These are phyloP conservation scores for Cephalopachus bancanus DNA, from an alignment of 2,797 vertebrate genomes.

Conservation along the genomic window DNA sequence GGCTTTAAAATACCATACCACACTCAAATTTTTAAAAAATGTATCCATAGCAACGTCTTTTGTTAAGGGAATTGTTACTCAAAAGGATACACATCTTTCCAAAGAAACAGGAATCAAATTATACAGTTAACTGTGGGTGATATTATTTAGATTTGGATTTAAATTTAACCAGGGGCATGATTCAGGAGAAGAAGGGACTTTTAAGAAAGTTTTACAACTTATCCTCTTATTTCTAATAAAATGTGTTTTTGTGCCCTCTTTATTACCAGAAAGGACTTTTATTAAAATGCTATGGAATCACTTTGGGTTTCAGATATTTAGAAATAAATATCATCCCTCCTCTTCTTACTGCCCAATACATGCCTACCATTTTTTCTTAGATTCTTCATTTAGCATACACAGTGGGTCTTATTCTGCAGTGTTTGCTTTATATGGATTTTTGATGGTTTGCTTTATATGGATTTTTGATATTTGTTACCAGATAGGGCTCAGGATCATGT, in stretches of 20 bases:
- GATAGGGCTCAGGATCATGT: neutral
- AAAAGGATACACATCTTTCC: constrained; percentile 75
- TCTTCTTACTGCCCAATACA: neutral
- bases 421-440: neutral
- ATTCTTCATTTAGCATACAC: neutral
- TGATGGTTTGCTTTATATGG: neutral
- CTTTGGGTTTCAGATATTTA: constrained; percentile 50
- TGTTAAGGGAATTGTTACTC: constrained; percentile 83
- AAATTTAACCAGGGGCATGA: constrained; percentile 44
- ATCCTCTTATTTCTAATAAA: constrained; percentile 32
- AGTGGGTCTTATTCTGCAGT: neutral
- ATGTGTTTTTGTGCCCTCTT: constrained; percentile 1
- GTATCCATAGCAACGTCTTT: constrained; percentile 87
- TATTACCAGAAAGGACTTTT: neutral
- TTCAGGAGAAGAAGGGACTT: constrained; percentile 43
- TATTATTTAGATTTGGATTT: constrained; percentile 47
- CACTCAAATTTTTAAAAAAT: constrained; percentile 66
- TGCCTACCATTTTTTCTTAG: neutral
- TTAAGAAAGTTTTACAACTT: constrained; percentile 52
- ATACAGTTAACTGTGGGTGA: constrained; percentile 51
- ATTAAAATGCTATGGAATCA: constrained; percentile 15
- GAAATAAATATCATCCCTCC: neutral
- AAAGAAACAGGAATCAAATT: constrained; percentile 64
- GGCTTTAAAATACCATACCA: constrained; percentile 78
- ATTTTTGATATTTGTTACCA: neutral